Conservation (phyloP, 1,140 invertebrate genomes). For the Drosophila nigrodunni region DNA sequence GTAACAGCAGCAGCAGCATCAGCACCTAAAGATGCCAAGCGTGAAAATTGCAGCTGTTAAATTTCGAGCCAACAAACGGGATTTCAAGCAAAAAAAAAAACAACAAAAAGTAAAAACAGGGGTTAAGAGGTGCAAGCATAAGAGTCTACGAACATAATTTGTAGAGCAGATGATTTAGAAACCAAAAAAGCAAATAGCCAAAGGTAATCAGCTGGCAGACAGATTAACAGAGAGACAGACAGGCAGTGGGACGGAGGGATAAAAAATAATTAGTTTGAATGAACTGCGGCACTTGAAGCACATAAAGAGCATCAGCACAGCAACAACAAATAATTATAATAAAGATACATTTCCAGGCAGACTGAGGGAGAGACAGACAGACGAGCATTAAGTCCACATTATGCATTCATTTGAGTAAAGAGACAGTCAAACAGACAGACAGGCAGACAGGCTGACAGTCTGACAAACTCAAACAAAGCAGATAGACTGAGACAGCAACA, state of each 20-base stretch:
- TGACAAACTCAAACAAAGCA: neutral
- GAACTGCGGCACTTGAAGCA: constrained; percentile 59
- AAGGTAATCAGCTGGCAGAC: constrained; percentile 70
- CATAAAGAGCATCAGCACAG: constrained; percentile 30
- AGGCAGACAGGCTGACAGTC: constrained; percentile 6
- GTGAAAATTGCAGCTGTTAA: constrained; percentile 73
- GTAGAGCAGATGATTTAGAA: constrained; percentile 39
- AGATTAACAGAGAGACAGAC: constrained; percentile 20
- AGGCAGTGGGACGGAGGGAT: constrained; percentile 20
- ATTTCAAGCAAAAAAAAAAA: constrained; percentile 31
- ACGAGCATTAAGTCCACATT: constrained; percentile 64
- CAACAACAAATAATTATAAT: constrained; percentile 35
- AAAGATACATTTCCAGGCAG: constrained; percentile 58
- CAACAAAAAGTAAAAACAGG: constrained; percentile 4
- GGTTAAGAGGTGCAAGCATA: constrained; percentile 37
- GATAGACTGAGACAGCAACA: neutral
- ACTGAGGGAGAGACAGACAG: constrained; percentile 20
- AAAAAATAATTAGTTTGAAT: constrained; percentile 74
- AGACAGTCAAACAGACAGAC: constrained; percentile 24
- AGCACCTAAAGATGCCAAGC: constrained; percentile 46
- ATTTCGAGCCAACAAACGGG: constrained; percentile 37
- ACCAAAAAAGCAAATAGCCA: constrained; percentile 69
- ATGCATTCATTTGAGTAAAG: constrained; percentile 65
- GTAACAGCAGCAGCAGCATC: constrained; percentile 25
- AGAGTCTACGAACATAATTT: constrained; percentile 28